A percentile compares a stretch with the other conserved stretches of the same genome.
Evolutionary conservation across 2,888 invertebrate species (phyloP).

Genomic region (Empis livida): DNA sequence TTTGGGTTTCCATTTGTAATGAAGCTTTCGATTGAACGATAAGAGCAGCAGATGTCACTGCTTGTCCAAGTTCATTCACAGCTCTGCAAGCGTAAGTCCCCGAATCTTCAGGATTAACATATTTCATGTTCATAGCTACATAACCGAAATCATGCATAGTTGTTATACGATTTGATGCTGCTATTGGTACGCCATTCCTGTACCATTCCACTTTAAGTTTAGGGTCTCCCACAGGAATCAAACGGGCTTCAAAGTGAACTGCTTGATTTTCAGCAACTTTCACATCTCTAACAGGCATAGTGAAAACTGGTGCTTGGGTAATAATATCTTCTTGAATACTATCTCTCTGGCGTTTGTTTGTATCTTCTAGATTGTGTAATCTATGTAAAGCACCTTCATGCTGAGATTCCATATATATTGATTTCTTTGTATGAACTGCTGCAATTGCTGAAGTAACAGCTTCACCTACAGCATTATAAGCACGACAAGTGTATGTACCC

Average conservation of each 20-base stretch:
- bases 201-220: conserved; percentile 89
- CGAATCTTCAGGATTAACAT: conserved; percentile 89
- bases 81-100: conserved; percentile 94
- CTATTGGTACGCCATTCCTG: conserved; percentile 79
- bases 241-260: conserved; percentile 84
- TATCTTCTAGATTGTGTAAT: conserved; percentile 69
- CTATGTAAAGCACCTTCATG: conserved; percentile 75
- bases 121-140: conserved; percentile 88
- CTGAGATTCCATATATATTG: conserved; percentile 77
- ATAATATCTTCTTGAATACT: conserved; percentile 63
- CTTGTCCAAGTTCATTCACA: conserved; percentile 84
- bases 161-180: conserved; percentile 81
- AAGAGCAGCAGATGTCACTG: conserved; percentile 85
- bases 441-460: conserved; percentile 85
- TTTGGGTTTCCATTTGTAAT: conserved; percentile 75
- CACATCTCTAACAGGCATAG: conserved; percentile 77
- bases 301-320: conserved; percentile 84
- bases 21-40: conserved; percentile 82
- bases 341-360: conserved; percentile 59
- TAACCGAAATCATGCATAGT: conserved; percentile 98
- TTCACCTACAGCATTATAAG: conserved; percentile 82
- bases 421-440: conserved; percentile 67
- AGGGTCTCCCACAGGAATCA: conserved; percentile 90
- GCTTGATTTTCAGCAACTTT: conserved; percentile 81
- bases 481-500: conserved; percentile 89